A percentile compares a stretch with the other conserved stretches of the same genome.
Conservation (phyloP, 2,888 invertebrate genomes). For the Cabera pusaria region DNA sequence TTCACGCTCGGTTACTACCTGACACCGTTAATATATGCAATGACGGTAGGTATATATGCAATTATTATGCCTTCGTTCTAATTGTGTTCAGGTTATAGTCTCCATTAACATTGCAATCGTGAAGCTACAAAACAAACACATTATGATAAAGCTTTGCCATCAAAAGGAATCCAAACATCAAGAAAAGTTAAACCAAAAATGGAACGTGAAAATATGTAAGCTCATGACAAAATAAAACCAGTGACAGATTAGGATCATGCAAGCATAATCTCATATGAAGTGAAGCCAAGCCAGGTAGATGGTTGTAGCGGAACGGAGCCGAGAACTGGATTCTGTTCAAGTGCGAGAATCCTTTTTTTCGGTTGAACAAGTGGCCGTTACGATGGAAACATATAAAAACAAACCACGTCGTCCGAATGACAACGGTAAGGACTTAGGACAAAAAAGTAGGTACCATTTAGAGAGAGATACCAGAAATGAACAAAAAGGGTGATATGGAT, state of each 20-base stretch:
- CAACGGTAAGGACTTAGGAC: constrained; percentile 33
- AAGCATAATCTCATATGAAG: constrained; percentile 58
- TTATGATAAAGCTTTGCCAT: no score
- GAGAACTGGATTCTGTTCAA: constrained; percentile 73
- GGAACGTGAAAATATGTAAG: constrained; percentile 6
- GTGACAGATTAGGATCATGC: constrained; percentile 55
- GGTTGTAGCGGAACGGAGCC: constrained; percentile 54
- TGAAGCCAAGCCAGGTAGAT: constrained; percentile 76
- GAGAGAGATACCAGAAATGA: constrained; percentile 17
- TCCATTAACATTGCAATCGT: no score
- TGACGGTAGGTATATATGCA: constrained; percentile 32
- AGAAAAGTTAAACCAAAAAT: no score
- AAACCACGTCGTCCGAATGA: constrained; percentile 36
- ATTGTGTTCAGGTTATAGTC: no score
- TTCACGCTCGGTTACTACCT: constrained; percentile 63
- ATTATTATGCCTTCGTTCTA: constrained; percentile 26
- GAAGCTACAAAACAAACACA: no score
- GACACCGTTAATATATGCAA: constrained; percentile 65
- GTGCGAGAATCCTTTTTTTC: constrained; percentile 65
- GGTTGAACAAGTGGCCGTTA: constrained; percentile 66
- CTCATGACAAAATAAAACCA: constrained; percentile 5
- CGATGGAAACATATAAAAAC: constrained; percentile 64
- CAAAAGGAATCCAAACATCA: no score
- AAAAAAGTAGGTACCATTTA: constrained; percentile 25
- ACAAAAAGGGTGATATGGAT: constrained; percentile 25